Conservation (phyloP, 2,797 vertebrate species). For the Cygnus olor region DNA sequence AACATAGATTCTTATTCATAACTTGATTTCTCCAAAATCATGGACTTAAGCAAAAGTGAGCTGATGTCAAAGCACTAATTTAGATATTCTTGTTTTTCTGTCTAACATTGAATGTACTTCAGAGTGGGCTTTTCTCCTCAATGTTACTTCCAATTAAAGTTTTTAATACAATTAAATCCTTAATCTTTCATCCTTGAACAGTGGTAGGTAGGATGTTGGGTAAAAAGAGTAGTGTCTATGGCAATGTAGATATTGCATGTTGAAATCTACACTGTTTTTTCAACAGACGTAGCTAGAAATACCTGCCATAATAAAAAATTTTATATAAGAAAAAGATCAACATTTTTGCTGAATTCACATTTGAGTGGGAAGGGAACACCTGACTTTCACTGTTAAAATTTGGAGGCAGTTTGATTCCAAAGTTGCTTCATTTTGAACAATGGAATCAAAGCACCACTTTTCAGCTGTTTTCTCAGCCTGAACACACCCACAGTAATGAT, state of each 20-base stretch:
- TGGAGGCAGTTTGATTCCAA: background rate
- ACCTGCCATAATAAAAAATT: background rate
- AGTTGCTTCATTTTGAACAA: background rate
- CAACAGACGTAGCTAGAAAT: background rate
- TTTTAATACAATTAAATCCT: background rate
- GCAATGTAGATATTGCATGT: background rate
- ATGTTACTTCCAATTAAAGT: background rate
- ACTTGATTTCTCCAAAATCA: background rate
- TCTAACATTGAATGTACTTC: background rate
- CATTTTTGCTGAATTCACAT: background rate
- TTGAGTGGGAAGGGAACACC: background rate
- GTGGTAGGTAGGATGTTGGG: background rate
- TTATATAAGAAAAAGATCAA: background rate
- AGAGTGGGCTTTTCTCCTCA: background rate
- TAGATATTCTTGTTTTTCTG: background rate
- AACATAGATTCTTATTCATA: background rate
- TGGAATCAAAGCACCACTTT: background rate
- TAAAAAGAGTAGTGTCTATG: background rate
- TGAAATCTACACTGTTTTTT: background rate
- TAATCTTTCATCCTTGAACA: background rate
- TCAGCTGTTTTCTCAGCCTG: background rate
- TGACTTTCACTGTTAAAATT: background rate
- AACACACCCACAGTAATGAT: background rate
- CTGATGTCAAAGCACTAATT: background rate
- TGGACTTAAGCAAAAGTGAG: background rate